Base-by-base conservation (phyloP, 2,888 invertebrate genomes). In the Stenodera caucasica region DNA sequence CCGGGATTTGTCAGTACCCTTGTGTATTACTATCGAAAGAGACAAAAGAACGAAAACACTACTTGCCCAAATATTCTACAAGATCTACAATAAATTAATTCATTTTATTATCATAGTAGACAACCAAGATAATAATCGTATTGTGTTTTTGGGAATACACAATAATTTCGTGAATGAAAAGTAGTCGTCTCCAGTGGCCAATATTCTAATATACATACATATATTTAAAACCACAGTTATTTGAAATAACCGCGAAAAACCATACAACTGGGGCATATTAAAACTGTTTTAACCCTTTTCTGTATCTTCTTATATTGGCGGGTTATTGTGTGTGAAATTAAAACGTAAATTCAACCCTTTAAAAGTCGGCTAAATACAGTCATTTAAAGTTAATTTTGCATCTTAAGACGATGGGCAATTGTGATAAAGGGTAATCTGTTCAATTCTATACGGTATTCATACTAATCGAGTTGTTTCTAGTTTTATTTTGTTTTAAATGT, bases 241-340 rank as follows among this genome's bases (percentile, higher is more conserved):
- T 77, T 67, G 75, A 74, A 78, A 78, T 75, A 76, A 74, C 75
- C 72, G 69, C 73, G 72, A 77, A 76, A 78, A 79, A 80, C 77
- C 66, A 76, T 70, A 73, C 79, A 68, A 74, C 72, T 61, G 79
- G 79, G 80, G 74, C 77, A 70, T 67, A 78, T 80, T 80, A 80
- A 80, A 78, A 66, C 12, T 4, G 21, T 65, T 65, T 61, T 63
- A 72, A 73, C 77, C 78, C 76, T 77, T 77, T 75, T 71, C 67
- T 67, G 45, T 45, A 21, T 65, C 75, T 76, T 74, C 73, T 76
- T 75, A 72, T 68, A 69, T 69, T 68, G 57, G 73, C 65, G 73
- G 71, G 78, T 80, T 80, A 81, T 81, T 80, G 81, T 76, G 81
- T 81, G 81, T 81, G 80, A 81, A 81, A 81, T 81, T 81, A 80